Conservation (phyloP, 2,888 invertebrate genomes). For the Clitarchus hookeri region DNA sequence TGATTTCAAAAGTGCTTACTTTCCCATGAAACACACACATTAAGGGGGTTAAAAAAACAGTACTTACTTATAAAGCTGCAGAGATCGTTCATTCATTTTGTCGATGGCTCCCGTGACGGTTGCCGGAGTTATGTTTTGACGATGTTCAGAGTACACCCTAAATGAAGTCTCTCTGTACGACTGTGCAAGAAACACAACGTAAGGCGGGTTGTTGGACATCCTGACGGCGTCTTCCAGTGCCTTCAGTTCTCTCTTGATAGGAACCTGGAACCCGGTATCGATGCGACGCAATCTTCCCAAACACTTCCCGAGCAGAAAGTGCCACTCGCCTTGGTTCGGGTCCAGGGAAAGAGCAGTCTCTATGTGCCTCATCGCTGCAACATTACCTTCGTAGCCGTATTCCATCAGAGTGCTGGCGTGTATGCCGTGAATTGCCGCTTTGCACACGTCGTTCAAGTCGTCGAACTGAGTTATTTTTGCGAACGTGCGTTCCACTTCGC, state of each 20-base stretch:
- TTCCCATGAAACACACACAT: no score
- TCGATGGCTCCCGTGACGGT: neutral
- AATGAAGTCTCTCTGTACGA: conserved; percentile 34
- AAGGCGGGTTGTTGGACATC: conserved; percentile 27
- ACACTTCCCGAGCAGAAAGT: conserved; percentile 32
- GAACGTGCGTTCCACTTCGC: neutral
- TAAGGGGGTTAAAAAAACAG: no score
- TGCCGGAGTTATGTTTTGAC: neutral
- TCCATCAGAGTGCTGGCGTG: conserved; percentile 28
- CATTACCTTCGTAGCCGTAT: conserved; percentile 32
- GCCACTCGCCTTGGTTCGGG: conserved; percentile 32
- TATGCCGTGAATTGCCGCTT: conserved; percentile 31
- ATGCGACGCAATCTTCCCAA: conserved; percentile 32
- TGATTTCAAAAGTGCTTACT: no score
- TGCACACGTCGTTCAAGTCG: conserved; percentile 22
- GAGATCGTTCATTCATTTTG: conserved; percentile 25
- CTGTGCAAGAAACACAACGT: conserved; percentile 34
- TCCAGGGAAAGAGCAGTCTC: conserved; percentile 29
- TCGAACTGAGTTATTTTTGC: neutral
- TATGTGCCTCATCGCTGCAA: conserved; percentile 23
- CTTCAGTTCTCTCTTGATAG: conserved; percentile 28
- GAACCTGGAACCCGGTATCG: conserved; percentile 22
- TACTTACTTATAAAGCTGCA: conserved; percentile 34
- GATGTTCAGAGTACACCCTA: neutral
- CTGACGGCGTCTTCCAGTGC: conserved; percentile 31